A percentile compares a stretch with the other conserved stretches of the same genome.
These are phyloP conservation scores for Cebus imitator DNA, from an alignment of 2,113 vertebrate species.

Conservation along the genomic window DNA sequence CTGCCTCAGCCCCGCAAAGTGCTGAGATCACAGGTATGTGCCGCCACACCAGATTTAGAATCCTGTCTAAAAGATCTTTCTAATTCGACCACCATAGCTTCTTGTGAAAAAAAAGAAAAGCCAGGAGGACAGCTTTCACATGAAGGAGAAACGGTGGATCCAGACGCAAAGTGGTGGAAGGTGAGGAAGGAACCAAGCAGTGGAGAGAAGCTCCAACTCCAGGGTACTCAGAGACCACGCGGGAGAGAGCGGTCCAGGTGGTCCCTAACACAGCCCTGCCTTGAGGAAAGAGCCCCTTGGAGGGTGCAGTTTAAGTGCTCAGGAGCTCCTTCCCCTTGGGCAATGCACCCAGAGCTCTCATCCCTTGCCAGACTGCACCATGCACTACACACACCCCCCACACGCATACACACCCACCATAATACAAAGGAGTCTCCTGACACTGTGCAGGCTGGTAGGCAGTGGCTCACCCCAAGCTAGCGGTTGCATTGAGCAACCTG, in stretches of 20 bases:
- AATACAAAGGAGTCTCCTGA: not conserved
- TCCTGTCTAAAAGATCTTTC: not conserved
- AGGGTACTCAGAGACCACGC: not conserved
- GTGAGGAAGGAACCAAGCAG: not conserved
- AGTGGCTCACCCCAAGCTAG: not conserved
- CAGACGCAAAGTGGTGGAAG: not conserved
- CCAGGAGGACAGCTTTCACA: not conserved
- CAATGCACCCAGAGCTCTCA: not conserved
- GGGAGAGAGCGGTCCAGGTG: no score
- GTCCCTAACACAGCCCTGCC: no score
- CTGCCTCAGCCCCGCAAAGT: no score
- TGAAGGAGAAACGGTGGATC: not conserved
- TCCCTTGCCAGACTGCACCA: no score
- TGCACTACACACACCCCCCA: not conserved
- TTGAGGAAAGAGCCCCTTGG: rapidly evolving
- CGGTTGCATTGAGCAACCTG: not conserved
- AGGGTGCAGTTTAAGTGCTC: not conserved
- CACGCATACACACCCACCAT: not conserved
- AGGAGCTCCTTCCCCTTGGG: not conserved
- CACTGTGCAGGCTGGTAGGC: not conserved
- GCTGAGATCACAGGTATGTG: no score
- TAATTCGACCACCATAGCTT: not conserved
- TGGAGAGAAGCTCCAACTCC: not conserved
- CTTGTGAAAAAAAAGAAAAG: not conserved
- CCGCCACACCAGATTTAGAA: not conserved